Percentiles rank a stretch among this genome's conserved stretches.
Evolutionary conservation across 2,888 invertebrate genomes (phyloP).

Genomic region (Eueremaeus valkanovi): DNA sequence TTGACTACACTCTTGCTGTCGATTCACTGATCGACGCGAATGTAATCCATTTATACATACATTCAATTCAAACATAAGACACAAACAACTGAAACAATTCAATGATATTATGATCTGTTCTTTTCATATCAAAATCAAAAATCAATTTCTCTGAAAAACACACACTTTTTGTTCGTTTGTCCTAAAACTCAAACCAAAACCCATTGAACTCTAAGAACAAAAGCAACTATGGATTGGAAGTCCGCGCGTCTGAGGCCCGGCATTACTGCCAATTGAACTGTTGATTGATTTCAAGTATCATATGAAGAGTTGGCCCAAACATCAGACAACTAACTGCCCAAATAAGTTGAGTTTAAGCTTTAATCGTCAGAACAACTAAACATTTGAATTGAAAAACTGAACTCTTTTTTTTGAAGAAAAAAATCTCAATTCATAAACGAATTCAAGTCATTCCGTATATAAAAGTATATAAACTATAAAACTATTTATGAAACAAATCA

Average conservation of each 20-base stretch:
- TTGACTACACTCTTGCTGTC: neutral
- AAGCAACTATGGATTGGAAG: neutral
- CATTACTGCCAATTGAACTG: conserved; percentile 3
- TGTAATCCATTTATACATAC: conserved; percentile 1
- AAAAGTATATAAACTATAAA: neutral
- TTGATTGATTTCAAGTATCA: neutral
- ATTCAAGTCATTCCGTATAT: conserved; percentile 16
- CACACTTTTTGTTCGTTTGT: neutral
- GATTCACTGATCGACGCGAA: neutral
- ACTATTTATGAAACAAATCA: neutral
- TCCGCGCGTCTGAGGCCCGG: conserved; percentile 20
- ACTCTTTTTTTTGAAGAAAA: neutral
- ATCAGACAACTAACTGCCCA: neutral
- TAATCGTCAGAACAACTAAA: neutral
- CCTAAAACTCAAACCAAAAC: neutral
- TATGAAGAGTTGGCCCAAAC: neutral
- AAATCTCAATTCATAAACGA: neutral
- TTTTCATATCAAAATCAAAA: conserved; percentile 15
- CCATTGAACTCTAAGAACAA: neutral
- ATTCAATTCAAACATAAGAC: neutral
- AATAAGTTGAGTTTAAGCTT: neutral
- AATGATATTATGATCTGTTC: neutral
- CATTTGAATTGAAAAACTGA: neutral
- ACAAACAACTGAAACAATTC: neutral
- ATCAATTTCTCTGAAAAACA: neutral